Conservation (phyloP, 2,113 vertebrate genomes). For the Rafetus swinhoei region DNA sequence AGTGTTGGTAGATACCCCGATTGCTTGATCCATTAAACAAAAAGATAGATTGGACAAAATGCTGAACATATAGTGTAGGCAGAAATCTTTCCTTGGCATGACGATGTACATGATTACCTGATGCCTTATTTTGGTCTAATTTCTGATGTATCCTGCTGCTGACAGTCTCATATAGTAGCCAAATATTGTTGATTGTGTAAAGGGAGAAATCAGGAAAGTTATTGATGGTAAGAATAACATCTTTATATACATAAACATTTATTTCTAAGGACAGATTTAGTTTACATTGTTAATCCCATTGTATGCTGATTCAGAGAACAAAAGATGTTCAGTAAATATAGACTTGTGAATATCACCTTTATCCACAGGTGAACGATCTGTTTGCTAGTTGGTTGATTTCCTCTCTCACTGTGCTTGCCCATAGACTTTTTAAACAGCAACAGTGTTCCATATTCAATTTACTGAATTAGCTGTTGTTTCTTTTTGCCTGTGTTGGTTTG, state of each 20-base stretch:
- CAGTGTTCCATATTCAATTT: not conserved
- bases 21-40: not conserved
- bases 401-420: not conserved
- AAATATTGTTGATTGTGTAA: not conserved
- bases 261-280: not conserved
- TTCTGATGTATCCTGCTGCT: not conserved
- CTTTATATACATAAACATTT: not conserved
- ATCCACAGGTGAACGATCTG: not conserved
- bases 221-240: not conserved
- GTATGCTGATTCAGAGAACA: not conserved
- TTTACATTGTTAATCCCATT: not conserved
- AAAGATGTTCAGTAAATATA: not conserved
- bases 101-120: not conserved
- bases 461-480: not conserved
- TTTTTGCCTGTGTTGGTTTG: not conserved
- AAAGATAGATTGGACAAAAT: not conserved
- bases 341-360: not conserved
- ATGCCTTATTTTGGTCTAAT: not conserved
- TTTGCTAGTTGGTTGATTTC: not conserved
- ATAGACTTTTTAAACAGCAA: not conserved
- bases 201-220: conserved; percentile 3
- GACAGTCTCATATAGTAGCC: not conserved
- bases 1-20: not conserved
- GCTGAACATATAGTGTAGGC: not conserved
- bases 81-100: not conserved